These are phyloP conservation scores for Ferrisia virgata DNA, from an alignment of 2,888 invertebrate genomes.

Conservation along the genomic window DNA sequence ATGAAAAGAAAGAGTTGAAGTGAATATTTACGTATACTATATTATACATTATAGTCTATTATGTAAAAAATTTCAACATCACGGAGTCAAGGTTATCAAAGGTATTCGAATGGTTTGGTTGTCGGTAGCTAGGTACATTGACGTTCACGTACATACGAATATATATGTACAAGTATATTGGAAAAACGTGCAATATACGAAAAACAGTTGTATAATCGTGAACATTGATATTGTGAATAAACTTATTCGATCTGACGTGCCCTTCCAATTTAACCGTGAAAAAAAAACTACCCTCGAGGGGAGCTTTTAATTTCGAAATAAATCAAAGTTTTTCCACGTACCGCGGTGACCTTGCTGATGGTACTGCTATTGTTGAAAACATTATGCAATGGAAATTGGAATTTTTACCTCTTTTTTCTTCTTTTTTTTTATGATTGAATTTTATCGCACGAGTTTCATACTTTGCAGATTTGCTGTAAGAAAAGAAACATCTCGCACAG, in stretches of 20 bases:
- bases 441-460: background rate
- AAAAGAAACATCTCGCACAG: too few relatives aligned
- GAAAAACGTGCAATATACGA: background rate
- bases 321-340: background rate
- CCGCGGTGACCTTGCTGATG: background rate
- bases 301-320: background rate
- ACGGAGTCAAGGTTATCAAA: background rate
- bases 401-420: background rate
- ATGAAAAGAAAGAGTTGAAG: background rate
- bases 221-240: background rate
- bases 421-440: background rate
- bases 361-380: background rate
- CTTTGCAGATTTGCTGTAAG: too few relatives aligned
- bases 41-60: background rate
- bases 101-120: background rate
- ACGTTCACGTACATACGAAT: too few relatives aligned
- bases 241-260: background rate
- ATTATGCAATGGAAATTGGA: background rate
- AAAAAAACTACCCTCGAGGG: background rate
- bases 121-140: too few relatives aligned
- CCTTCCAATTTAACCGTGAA: constrained; percentile 2
- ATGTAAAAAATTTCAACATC: background rate
- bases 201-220: background rate
- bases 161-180: background rate
- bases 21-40: background rate